Evolutionary conservation across 2,113 vertebrate genomes (phyloP).

Genomic region (Aramus guarauna): DNA sequence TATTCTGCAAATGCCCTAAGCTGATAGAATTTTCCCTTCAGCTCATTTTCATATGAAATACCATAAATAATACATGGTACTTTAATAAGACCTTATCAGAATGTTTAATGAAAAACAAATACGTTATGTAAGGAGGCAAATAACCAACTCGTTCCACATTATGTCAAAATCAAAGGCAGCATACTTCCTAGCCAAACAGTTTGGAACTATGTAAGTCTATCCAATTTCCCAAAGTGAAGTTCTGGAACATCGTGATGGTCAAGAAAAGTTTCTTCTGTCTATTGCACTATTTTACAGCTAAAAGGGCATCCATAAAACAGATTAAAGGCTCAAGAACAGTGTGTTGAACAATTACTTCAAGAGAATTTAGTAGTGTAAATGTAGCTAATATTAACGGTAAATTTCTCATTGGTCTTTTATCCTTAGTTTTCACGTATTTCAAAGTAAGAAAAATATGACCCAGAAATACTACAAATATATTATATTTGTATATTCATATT

Average conservation of each 20-base stretch:
- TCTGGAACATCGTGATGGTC: slow-evolving; percentile 28
- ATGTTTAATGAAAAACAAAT: slow-evolving; percentile 79
- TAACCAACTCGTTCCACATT: slow-evolving; percentile 35
- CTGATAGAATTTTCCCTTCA: slow-evolving; percentile 46
- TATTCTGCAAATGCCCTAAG: slow-evolving; percentile 41
- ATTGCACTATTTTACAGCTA: not conserved
- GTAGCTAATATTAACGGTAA: not conserved
- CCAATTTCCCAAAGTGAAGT: slow-evolving; percentile 50
- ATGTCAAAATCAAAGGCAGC: slow-evolving; percentile 28
- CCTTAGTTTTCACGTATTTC: not conserved
- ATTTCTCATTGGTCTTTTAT: not conserved
- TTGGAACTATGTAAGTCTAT: not conserved
- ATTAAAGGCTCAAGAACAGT: not conserved
- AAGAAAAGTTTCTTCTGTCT: slow-evolving; percentile 7
- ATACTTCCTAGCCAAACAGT: not conserved
- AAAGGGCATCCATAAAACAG: slow-evolving; percentile 10
- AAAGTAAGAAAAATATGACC: not conserved
- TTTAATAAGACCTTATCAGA: slow-evolving; percentile 75
- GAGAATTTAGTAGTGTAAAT: not conserved
- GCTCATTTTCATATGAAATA: slow-evolving; percentile 69
- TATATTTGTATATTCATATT: not conserved
- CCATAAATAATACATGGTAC: slow-evolving; percentile 73
- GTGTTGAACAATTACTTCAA: slow-evolving; percentile 10
- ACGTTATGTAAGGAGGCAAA: slow-evolving; percentile 60
- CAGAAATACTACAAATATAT: not conserved